phyloP scores from a whole-genome alignment of 2,797 vertebrate genomes.

The Pteronotus mesoamericanus region DNA sequence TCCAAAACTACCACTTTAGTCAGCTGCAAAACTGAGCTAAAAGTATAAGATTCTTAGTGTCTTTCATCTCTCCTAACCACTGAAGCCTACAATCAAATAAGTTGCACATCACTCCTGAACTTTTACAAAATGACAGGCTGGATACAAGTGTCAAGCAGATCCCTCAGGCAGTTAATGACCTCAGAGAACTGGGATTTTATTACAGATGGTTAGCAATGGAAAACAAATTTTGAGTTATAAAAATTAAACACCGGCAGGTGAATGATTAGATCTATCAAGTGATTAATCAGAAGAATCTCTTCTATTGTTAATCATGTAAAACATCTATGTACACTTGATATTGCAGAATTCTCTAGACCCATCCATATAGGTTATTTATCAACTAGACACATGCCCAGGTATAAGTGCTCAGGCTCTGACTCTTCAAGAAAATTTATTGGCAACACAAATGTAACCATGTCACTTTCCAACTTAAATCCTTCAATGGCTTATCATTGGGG shows the following conservation, averaged over 20 bases:
- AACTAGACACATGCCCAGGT: neutral
- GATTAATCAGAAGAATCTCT: conserved; percentile 32
- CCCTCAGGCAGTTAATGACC: conserved; percentile 29
- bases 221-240: conserved; percentile 54
- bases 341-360: neutral
- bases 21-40: neutral
- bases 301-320: neutral
- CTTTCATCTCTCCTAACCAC: conserved; percentile 1
- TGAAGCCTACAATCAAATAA: neutral
- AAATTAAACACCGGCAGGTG: conserved; percentile 58
- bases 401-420: neutral
- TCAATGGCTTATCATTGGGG: neutral
- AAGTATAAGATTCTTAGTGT: neutral
- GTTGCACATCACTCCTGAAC: neutral
- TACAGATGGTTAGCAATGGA: conserved; percentile 21
- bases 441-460: neutral
- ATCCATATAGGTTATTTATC: neutral
- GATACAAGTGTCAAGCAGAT: conserved; percentile 1
- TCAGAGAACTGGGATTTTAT: conserved; percentile 42
- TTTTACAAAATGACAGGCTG: conserved; percentile 30
- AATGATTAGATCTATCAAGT: conserved; percentile 47
- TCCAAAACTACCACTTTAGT: neutral
- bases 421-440: conserved; percentile 13
- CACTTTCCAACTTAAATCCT: neutral
- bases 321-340: neutral